phyloP scores from a whole-genome alignment of 2,113 vertebrate species.

The Gymnarchus niloticus region DNA sequence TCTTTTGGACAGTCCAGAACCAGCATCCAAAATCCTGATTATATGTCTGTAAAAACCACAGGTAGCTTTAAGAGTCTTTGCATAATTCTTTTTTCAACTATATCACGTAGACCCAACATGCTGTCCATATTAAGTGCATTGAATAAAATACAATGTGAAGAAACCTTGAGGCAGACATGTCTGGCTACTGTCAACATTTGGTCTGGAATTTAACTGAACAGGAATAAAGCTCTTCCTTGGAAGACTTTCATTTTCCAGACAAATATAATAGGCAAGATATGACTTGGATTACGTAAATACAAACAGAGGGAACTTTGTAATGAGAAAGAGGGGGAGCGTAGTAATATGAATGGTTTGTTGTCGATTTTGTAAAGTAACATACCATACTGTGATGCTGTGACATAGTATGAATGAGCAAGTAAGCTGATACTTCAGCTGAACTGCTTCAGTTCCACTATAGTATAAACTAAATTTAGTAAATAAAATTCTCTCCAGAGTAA shows the following conservation, averaged over 20 bases:
- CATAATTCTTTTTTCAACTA: slow-evolving; percentile 43
- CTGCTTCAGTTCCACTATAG: not conserved
- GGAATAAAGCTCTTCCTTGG: slow-evolving; percentile 13
- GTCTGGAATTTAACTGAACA: slow-evolving; percentile 13
- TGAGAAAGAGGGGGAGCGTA: not conserved
- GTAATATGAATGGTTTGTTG: not conserved
- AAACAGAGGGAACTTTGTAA: not conserved
- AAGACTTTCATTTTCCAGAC: not conserved
- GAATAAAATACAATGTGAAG: slow-evolving; percentile 24
- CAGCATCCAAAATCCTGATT: slow-evolving; percentile 62
- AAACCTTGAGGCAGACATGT: slow-evolving; percentile 9
- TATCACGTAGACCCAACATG: slow-evolving; percentile 48
- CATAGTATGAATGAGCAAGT: not conserved
- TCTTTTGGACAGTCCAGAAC: slow-evolving; percentile 46
- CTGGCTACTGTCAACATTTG: slow-evolving; percentile 21
- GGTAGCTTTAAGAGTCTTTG: slow-evolving; percentile 8
- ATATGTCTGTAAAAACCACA: slow-evolving; percentile 60
- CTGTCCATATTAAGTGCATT: slow-evolving; percentile 37
- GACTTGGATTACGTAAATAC: slow-evolving; percentile 4
- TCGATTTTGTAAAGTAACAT: not conserved
- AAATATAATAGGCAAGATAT: slow-evolving; percentile 11
- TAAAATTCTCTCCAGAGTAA: not conserved
- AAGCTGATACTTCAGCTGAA: not conserved
- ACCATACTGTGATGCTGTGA: not conserved
- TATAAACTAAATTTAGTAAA: not conserved